Conservation (phyloP, 2,113 vertebrate genomes). For the Alectura lathami region DNA sequence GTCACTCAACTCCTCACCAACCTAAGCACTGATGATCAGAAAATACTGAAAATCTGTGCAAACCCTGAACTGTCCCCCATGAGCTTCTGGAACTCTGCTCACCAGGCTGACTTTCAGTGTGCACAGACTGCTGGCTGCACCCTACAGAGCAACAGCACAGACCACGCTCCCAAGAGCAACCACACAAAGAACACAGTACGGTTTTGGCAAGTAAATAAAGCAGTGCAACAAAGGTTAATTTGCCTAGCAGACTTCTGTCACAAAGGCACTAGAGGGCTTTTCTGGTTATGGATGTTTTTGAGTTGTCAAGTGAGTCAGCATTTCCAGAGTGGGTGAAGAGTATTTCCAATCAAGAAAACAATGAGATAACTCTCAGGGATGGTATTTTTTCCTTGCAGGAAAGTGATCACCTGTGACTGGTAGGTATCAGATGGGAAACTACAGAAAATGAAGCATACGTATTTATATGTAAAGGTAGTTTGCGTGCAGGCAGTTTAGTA, state of each 20-base stretch:
- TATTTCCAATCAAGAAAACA: neutral
- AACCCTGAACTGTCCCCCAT: neutral
- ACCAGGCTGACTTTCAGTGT: neutral
- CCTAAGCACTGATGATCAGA: rapidly evolving
- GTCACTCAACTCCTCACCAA: neutral
- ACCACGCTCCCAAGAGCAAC: neutral
- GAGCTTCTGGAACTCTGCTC: neutral
- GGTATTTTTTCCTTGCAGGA: neutral
- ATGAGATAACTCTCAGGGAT: neutral
- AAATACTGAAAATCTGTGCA: neutral
- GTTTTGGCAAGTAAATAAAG: neutral
- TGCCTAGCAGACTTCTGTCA: conserved; percentile 3
- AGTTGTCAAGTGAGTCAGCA: conserved; percentile 10
- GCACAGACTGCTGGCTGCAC: neutral
- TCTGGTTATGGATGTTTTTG: neutral
- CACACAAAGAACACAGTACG: neutral
- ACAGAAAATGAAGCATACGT: neutral
- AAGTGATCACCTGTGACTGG: neutral
- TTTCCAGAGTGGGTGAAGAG: neutral
- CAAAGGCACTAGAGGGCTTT: neutral
- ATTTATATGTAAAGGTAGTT: neutral
- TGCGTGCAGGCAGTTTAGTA: neutral
- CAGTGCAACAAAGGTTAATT: neutral
- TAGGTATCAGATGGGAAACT: neutral
- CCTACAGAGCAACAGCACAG: neutral